Conservation (phyloP, 2,888 invertebrate genomes). For the Nomada flava region DNA sequence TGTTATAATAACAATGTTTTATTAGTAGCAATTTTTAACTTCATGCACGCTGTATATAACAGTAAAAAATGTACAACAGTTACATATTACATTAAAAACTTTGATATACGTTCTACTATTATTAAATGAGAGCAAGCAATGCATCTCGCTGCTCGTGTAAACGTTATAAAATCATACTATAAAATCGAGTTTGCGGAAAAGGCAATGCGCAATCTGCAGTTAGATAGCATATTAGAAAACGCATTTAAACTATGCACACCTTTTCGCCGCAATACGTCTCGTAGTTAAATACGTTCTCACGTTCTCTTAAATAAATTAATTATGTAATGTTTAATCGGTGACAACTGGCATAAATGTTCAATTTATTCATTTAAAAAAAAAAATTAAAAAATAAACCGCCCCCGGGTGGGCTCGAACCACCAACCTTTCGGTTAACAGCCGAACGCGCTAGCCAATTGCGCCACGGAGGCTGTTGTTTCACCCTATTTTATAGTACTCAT, state of each 20-base stretch:
- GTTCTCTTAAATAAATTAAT: neutral
- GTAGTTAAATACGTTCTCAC: no score
- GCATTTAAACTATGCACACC: no score
- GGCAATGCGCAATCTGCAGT: no score
- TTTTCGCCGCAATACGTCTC: no score
- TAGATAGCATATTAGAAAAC: no score
- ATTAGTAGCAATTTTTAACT: neutral
- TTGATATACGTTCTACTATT: neutral
- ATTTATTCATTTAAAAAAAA: neutral
- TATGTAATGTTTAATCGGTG: no score
- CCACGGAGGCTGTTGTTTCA: conserved; percentile 88
- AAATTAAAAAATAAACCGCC: conserved; percentile 86
- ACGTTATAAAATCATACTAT: no score
- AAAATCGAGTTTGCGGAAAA: no score
- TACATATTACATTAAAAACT: neutral
- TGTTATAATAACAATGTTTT: neutral
- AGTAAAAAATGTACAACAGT: no score
- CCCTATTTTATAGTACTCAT: accelerated
- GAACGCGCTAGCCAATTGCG: conserved; percentile 99
- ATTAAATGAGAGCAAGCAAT: no score
- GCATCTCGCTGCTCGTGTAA: no score
- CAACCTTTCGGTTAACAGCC: conserved; percentile 99
- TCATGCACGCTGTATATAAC: neutral
- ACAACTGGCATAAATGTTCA: neutral
- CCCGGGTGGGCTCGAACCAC: conserved; percentile 99